These are phyloP conservation scores for Pampus argenteus DNA, from an alignment of 2,797 vertebrate genomes.

Conservation along the genomic window DNA sequence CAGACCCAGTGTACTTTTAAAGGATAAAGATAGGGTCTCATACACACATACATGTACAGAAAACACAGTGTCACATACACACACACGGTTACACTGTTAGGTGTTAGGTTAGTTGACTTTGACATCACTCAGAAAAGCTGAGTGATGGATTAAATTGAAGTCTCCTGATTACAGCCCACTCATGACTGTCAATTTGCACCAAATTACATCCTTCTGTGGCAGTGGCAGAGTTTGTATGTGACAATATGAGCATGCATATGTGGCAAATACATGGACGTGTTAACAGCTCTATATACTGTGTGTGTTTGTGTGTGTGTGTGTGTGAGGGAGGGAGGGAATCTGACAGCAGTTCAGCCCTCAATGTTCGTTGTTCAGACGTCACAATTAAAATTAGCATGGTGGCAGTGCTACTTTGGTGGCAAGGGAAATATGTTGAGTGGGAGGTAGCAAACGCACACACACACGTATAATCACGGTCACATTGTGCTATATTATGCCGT, in stretches of 20 bases:
- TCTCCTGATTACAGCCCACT: slow-evolving; percentile 19
- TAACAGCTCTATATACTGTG: not conserved
- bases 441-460: slow-evolving; percentile 31
- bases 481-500: slow-evolving; percentile 47
- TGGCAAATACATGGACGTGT: slow-evolving; percentile 1
- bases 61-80: not conserved
- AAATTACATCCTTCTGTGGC: slow-evolving; percentile 30
- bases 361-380: slow-evolving; percentile 50
- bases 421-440: slow-evolving; percentile 66
- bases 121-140: slow-evolving; percentile 28
- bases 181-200: slow-evolving; percentile 29
- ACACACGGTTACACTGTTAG: not conserved
- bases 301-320: slow-evolving; percentile 1
- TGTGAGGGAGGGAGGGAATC: slow-evolving; percentile 7
- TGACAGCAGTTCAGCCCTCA: slow-evolving; percentile 48
- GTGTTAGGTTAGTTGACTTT: slow-evolving; percentile 20
- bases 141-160: slow-evolving; percentile 37
- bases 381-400: slow-evolving; percentile 61
- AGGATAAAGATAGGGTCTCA: not conserved
- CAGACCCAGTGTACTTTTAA: not conserved
- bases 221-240: not conserved
- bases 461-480: slow-evolving; percentile 29
- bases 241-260: not conserved
- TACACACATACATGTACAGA: not conserved
- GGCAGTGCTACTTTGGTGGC: slow-evolving; percentile 41